Evolutionary conservation across 2,888 invertebrate species (phyloP).

Genomic region (Noctua pronuba): DNA sequence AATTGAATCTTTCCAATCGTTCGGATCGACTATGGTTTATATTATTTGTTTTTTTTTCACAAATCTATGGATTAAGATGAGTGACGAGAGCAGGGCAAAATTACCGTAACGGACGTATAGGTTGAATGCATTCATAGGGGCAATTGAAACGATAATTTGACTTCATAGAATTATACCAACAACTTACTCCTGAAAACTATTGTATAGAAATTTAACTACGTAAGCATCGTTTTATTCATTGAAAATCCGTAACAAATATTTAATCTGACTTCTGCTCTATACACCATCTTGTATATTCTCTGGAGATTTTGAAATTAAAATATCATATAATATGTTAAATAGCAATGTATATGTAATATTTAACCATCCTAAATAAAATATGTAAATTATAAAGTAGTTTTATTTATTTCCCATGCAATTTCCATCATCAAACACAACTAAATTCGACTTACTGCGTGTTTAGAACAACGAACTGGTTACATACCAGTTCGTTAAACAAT

Average conservation of each 20-base stretch:
- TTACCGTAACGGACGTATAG: neutral
- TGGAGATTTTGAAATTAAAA: slow-evolving; percentile 6
- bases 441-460: too few species aligned
- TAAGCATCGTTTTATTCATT: neutral
- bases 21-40: neutral
- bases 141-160: neutral
- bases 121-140: slow-evolving; percentile 23
- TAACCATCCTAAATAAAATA: slow-evolving; percentile 53
- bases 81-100: neutral
- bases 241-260: neutral
- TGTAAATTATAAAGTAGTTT: slow-evolving; percentile 45
- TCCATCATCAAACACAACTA: neutral
- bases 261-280: slow-evolving; percentile 2
- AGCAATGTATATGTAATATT: slow-evolving; percentile 50
- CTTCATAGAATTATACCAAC: neutral
- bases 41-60: neutral
- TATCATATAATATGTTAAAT: slow-evolving; percentile 46
- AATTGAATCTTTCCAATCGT: neutral
- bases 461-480: neutral
- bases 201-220: neutral
- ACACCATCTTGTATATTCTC: neutral
- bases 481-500: too few species aligned
- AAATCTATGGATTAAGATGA: neutral
- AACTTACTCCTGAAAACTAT: neutral
- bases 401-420: slow-evolving; percentile 14